Base-by-base conservation (phyloP, 2,888 invertebrate genomes). In the Acanthosepion esculentum region DNA sequence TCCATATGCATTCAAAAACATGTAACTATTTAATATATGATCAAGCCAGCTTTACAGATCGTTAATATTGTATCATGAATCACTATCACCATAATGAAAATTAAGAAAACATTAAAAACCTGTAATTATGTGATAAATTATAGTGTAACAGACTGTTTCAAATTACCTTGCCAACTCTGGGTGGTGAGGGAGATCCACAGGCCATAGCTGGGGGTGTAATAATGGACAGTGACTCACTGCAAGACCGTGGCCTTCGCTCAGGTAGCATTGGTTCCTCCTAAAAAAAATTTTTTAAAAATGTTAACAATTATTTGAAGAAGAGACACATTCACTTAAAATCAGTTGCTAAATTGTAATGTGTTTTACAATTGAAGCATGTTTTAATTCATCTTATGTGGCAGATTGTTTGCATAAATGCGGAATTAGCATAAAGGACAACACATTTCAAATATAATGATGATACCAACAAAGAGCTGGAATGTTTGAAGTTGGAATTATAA, bases 121-220 rank as follows among this genome's bases (percentile, higher is more conserved):
- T n/a, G 12, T 78, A 8, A 3, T 78, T 78, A 5, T 5, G 23
- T 48, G 3, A 92, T 59, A 59, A 20, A 23, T 59, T 59, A 59
- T 59, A 59, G 59, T 59, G 20, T 92, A 20, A 50, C 2, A 33
- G 12, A 92, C 41, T 50, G 92, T 48, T 50, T 92, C 8, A 26
- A 91, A 95, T 94, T 95, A 96, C 96, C 95, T 96, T 96, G 93
- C 95, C 95, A 93, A 94, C 96, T 48, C 97, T 96, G 20, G 97
- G 97, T 7, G 97, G 97, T 29, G 97, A 97, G 12, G 97, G 97
- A 1, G 97, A 97, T 93, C 97, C 97, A 94, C 97, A 97, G 93
- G 96, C 95, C 53, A 96, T 96, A 78, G 96, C 96, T 94, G 96
- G 96, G 41, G 97, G 96, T 6, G 96, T 96, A 12, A 97, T 97